Base-by-base conservation (phyloP, 2,888 invertebrate genomes). In the Leptinotarsa haldemani region DNA sequence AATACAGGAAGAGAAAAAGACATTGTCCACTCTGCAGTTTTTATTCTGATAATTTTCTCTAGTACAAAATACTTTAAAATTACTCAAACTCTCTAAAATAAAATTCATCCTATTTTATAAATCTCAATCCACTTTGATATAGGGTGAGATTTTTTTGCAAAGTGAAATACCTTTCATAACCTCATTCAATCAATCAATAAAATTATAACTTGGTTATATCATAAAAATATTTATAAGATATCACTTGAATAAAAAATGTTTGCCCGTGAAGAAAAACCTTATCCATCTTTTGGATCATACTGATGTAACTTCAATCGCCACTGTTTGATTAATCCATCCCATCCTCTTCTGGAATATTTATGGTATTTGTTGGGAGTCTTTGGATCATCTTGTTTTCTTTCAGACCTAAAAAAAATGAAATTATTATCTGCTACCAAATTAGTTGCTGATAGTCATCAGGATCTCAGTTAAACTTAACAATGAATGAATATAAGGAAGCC, bases 261-360 rank as follows among this genome's bases (percentile, higher is more conserved):
- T 61, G 4, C n/a, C 2, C 30, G 40, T 18, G 56, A 53, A 18
- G 15, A 53, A 53, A 52, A 53, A 46, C 46, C 48, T 68, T 20
- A 68, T n/a, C 20, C 9, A 56, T 68, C 56, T 30, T 68, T 74
- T 22, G 91, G 90, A 86, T 96, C 96, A 90, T 93, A 97, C 75
- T 90, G 89, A 85, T 98, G 97, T 64, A 98, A 88, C 80, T 93
- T 91, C 82, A 93, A 92, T 68, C 97, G 91, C 98, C 98, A 98
- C 74, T 94, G 90, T 85, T 92, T 94, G 1, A 98, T 92, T 79
- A 97, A 90, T 46, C 93, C 93, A 86, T 99, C 98, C 94, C 97
- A 99, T 15, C 95, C 97, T 79, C 98, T 90, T 58, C 98, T 91
- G 81, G 97, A 97, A 87, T 95, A 97, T 87, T 97, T 96, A 40